phyloP scores from a whole-genome alignment of 2,888 invertebrate genomes.

The Cacoxenus indagator region DNA sequence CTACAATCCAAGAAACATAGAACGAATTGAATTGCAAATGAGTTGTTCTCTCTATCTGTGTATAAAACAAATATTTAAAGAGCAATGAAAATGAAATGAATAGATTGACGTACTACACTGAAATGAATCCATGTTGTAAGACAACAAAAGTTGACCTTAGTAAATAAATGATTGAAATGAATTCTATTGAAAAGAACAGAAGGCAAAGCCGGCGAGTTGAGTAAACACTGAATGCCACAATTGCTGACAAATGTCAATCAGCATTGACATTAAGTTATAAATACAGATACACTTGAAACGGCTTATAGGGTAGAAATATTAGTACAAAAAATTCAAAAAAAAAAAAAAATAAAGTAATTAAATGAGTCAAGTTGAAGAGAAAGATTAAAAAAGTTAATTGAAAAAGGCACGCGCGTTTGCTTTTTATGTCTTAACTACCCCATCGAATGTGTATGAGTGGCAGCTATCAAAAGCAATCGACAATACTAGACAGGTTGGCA shows the following conservation, averaged over 20 bases:
- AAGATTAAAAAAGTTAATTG: not conserved
- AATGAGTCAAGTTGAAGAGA: not conserved
- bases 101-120: not conserved
- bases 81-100: not conserved
- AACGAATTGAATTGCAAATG: slow-evolving; percentile 9
- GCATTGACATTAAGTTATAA: not conserved
- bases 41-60: not conserved
- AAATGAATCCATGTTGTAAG: not conserved
- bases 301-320: not conserved
- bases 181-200: not conserved
- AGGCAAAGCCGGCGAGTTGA: not conserved
- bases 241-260: slow-evolving; percentile 2
- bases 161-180: not conserved
- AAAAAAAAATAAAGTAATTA: not conserved
- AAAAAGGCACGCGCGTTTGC: not conserved
- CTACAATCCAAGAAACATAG: not conserved
- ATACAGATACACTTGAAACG: slow-evolving; percentile 1
- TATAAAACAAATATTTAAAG: not conserved
- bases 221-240: not conserved
- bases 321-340: slow-evolving; percentile 7
- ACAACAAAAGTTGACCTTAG: not conserved
- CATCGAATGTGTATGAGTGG: too few species aligned
- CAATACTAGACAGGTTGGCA: slow-evolving; percentile 1
- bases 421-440: not conserved
- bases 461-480: not conserved